Evolutionary conservation across 2,797 vertebrate species (phyloP), one percentile per base, ranked within the genome.

Genomic region (Sebastes wilsoni): DNA sequence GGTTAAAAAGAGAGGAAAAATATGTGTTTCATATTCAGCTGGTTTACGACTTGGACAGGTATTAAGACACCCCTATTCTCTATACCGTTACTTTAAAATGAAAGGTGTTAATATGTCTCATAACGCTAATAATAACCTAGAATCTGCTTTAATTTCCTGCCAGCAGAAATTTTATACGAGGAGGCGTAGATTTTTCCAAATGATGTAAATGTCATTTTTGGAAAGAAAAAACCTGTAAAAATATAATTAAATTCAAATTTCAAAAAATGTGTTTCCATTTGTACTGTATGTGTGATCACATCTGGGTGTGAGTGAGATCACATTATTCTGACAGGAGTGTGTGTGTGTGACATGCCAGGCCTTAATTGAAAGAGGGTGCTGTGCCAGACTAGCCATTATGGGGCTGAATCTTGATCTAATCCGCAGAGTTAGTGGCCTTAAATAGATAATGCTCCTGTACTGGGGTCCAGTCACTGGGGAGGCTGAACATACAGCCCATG

Each of bases 381-480:
- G 87, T 82, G 89, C 92, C 93, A 95, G 92, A 90, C 80, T 38
- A 23, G 91, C 93, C 91, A 92, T 94, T 94, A 95, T 74, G 75
- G 74, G 74, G 22, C 87, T 42, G 80, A 88, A 88, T 94, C 84
- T 87, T 71, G 74, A 82, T 90, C 88, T 92, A 94, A 95, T 93
- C 91, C 42, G 0, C 71, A 85, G 91, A 89, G 87, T 93, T 94
- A 93, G 90, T 87, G 82, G 85, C 87, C 91, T 91, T 92, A 93
- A 92, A 95, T 87, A 90, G 91, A 91, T 91, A 90, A 93, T 79
- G 85, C 84, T 85, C 82, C 87, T 69, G 87, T 81, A 75, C 80
- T 28, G 79, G 86, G 79, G 85, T 91, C 79, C 77, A 38, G 84
- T 86, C 90, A 73, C 88, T 55, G 67, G 74, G 82, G 87, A 84